phyloP scores from a whole-genome alignment of 1,140 invertebrate genomes.

The Epicauta chinensis region DNA sequence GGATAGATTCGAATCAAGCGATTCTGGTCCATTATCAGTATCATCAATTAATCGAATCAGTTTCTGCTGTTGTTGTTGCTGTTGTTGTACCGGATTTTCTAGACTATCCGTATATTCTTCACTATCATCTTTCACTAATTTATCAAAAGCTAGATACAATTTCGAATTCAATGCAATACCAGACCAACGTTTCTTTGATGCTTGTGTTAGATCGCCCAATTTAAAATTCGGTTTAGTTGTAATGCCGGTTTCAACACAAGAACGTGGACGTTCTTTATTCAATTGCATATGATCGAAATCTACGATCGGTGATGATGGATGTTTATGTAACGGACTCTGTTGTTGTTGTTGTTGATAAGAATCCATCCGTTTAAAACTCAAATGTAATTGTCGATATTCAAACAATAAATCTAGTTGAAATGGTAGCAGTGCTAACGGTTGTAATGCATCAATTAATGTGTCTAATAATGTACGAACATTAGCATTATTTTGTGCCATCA shows the following conservation, averaged over 20 bases:
- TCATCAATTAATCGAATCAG: constrained; percentile 29
- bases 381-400: constrained; percentile 68
- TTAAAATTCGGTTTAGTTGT: constrained; percentile 44
- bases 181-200: constrained; percentile 65
- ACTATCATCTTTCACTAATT: constrained; percentile 57
- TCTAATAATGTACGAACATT: constrained; percentile 61
- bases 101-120: constrained; percentile 69
- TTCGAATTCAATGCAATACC: constrained; percentile 63
- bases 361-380: constrained; percentile 65
- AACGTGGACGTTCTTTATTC: constrained; percentile 57
- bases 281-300: constrained; percentile 46
- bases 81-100: constrained; percentile 40
- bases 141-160: constrained; percentile 63
- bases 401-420: constrained; percentile 77
- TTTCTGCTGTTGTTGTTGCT: constrained; percentile 5
- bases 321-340: constrained; percentile 37
- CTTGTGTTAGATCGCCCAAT: constrained; percentile 47
- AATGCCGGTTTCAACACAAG: constrained; percentile 55
- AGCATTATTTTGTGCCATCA: constrained; percentile 59
- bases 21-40: constrained; percentile 30
- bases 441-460: constrained; percentile 63
- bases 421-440: constrained; percentile 67
- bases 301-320: constrained; percentile 41
- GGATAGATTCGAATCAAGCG: constrained; percentile 35
- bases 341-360: constrained; percentile 35